These are phyloP conservation scores for Cryptomyrus ogoouensis DNA, from an alignment of 2,113 vertebrate genomes.

Conservation along the genomic window DNA sequence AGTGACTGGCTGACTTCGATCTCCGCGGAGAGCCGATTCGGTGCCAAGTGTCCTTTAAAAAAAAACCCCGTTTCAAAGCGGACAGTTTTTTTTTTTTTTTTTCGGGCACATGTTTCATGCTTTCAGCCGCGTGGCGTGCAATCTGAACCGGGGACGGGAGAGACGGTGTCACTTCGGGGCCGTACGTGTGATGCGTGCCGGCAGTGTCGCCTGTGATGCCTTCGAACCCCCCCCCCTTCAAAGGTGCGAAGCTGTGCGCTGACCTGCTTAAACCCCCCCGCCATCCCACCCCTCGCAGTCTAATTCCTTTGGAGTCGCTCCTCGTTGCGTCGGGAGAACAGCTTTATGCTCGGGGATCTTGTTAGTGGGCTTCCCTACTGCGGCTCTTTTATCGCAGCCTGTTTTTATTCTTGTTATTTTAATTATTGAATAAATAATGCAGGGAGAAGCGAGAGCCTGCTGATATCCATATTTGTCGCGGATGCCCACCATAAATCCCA, in stretches of 20 bases:
- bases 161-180: neutral
- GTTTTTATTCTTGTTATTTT: constrained; percentile 36
- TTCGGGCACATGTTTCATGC: neutral
- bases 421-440: constrained; percentile 29
- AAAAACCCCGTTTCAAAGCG: neutral
- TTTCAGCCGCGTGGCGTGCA: neutral
- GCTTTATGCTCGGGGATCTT: constrained; percentile 40
- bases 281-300: constrained; percentile 2
- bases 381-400: constrained; percentile 33
- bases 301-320: constrained; percentile 36
- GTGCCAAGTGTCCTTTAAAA: neutral
- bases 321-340: constrained; percentile 34
- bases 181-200: neutral
- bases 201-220: constrained; percentile 11
- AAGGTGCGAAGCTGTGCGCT: constrained; percentile 27
- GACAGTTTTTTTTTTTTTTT: neutral
- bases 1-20: neutral
- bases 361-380: constrained; percentile 38
- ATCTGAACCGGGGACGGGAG: neutral
- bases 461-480: constrained; percentile 21
- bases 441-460: neutral
- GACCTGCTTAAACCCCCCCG: constrained; percentile 30
- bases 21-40: neutral
- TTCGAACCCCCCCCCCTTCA: constrained; percentile 19
- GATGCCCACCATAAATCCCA: neutral